Percentiles rank a stretch among this genome's conserved stretches.
These are phyloP conservation scores for Lingula anatina DNA, from an alignment of 2,888 invertebrate species.

Conservation along the genomic window DNA sequence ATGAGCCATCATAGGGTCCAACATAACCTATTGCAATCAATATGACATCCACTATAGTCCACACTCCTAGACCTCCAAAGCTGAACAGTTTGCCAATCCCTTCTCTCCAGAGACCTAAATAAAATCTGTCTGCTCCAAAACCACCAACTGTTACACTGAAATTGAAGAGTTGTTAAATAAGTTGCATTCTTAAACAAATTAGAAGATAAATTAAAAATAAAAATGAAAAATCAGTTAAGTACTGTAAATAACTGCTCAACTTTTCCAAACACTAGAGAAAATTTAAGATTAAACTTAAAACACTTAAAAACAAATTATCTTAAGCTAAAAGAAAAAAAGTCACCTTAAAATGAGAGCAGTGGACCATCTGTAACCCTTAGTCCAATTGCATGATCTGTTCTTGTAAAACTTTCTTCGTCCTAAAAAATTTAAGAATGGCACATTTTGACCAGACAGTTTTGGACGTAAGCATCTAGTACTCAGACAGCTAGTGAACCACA, in stretches of 20 bases:
- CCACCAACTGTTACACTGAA: constrained; percentile 88
- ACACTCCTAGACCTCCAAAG: constrained; percentile 97
- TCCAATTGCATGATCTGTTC: constrained; percentile 90
- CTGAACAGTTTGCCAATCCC: constrained; percentile 98
- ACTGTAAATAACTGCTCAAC: background rate
- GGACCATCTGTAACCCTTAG: constrained; percentile 92
- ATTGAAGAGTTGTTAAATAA: constrained; percentile 11
- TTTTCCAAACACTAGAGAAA: background rate
- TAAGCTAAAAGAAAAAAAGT: background rate
- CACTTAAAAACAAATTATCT: background rate
- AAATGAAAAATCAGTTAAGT: background rate
- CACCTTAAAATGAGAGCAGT: constrained; percentile 76
- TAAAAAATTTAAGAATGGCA: constrained; percentile 14
- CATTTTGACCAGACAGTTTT: too few species aligned
- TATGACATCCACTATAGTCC: constrained; percentile 97
- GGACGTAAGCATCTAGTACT: background rate
- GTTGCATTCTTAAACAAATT: background rate
- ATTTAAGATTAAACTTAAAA: background rate
- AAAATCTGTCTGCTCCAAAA: constrained; percentile 95
- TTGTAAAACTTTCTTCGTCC: constrained; percentile 79
- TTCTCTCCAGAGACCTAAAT: constrained; percentile 95
- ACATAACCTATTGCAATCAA: constrained; percentile 96
- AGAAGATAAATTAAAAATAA: background rate
- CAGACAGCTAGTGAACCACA: background rate
- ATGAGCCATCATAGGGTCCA: constrained; percentile 94